phyloP scores from a whole-genome alignment of 2,888 invertebrate species.

The Pollenia amentaria region DNA sequence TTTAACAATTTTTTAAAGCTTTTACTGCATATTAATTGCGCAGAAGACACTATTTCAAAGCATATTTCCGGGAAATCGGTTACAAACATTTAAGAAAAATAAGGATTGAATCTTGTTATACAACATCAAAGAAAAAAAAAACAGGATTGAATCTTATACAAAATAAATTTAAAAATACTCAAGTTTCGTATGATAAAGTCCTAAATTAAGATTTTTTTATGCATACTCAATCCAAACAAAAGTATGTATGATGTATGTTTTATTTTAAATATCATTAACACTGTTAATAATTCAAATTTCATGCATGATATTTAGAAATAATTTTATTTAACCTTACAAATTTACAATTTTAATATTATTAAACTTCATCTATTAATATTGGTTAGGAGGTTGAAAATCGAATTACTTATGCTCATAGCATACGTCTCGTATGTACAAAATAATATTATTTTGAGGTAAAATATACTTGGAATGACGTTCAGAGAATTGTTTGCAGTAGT shows the following conservation, averaged over 20 bases:
- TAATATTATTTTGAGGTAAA: constrained; percentile 71
- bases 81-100: too few relatives aligned
- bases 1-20: too few relatives aligned
- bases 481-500: constrained; percentile 67
- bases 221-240: too few relatives aligned
- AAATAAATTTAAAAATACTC: too few relatives aligned
- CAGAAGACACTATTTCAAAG: too few relatives aligned
- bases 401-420: constrained; percentile 37
- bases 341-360: constrained; percentile 68
- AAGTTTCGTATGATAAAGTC: too few relatives aligned
- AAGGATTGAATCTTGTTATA: too few relatives aligned
- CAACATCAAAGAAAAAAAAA: too few relatives aligned
- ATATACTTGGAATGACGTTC: constrained; percentile 66
- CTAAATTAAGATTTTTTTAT: too few relatives aligned
- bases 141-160: too few relatives aligned
- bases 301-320: constrained; percentile 71
- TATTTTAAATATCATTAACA: constrained; percentile 66
- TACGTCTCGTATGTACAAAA: constrained; percentile 57
- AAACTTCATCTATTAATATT: constrained; percentile 69
- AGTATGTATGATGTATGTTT: constrained; percentile 27
- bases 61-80: too few relatives aligned
- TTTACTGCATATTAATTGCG: too few relatives aligned
- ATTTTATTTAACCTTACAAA: constrained; percentile 73
- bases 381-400: constrained; percentile 51
- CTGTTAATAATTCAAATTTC: constrained; percentile 58